Percentiles rank a stretch among this genome's conserved stretches.
Conservation (phyloP, 1,140 invertebrate genomes). For the Penaeus indicus region DNA sequence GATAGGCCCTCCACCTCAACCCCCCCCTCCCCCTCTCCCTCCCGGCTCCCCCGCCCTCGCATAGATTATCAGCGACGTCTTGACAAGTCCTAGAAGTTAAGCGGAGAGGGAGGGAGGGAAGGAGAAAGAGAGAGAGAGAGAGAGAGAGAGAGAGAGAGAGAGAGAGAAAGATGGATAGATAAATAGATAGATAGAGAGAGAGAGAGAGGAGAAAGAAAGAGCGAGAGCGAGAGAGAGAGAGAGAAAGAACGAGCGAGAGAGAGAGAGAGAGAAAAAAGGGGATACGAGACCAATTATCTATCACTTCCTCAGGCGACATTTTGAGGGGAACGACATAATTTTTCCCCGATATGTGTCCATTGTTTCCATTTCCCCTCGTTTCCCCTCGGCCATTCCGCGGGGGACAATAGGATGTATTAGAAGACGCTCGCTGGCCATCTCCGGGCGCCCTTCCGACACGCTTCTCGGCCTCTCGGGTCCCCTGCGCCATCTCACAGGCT, state of each 20-base stretch:
- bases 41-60: too few species aligned
- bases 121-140: not conserved
- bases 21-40: too few species aligned
- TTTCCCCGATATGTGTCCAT: conserved; percentile 53
- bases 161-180: too few species aligned
- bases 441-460: conserved; percentile 32
- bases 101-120: too few species aligned
- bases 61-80: too few species aligned
- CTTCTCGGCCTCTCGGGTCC: not conserved
- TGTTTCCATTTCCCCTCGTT: conserved; percentile 50
- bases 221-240: not conserved
- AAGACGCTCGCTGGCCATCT: conserved; percentile 44
- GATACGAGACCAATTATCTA: conserved; percentile 49
- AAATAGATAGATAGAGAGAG: too few species aligned
- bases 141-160: not conserved
- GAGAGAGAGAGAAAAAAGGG: not conserved
- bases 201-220: not conserved
- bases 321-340: conserved; percentile 50
- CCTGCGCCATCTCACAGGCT: not conserved
- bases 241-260: not conserved
- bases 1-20: too few species aligned
- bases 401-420: conserved; percentile 57
- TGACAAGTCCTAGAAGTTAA: too few species aligned
- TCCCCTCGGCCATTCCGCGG: conserved; percentile 37
- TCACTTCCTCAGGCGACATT: conserved; percentile 50